Evolutionary conservation across 2,113 vertebrate species (phyloP).

Genomic region (Seriola quinqueradiata): DNA sequence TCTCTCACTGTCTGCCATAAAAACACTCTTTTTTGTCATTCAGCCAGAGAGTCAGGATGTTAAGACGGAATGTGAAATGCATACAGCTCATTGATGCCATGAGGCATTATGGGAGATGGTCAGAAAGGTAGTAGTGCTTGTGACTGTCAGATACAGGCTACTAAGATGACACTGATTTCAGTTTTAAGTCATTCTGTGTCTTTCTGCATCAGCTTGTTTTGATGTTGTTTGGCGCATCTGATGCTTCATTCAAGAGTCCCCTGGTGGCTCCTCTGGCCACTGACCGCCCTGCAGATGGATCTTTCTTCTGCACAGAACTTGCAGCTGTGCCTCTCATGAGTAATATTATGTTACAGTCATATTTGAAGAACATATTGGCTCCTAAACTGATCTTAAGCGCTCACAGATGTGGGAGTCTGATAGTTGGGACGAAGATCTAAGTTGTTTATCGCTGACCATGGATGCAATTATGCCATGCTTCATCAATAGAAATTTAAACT

Average conservation of each 20-base stretch:
- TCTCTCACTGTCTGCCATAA: constrained; percentile 2
- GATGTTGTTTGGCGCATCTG: constrained; percentile 39
- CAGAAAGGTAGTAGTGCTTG: background rate
- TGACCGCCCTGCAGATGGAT: constrained; percentile 44
- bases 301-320: constrained; percentile 29
- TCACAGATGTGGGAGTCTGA: constrained; percentile 22
- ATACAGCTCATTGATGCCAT: constrained; percentile 11
- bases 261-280: constrained; percentile 30
- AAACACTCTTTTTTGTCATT: background rate
- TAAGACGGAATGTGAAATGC: constrained; percentile 14
- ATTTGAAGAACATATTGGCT: constrained; percentile 31
- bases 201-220: constrained; percentile 5
- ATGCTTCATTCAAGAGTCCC: constrained; percentile 20
- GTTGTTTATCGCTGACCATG: constrained; percentile 10
- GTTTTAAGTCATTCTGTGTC: background rate
- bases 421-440: background rate
- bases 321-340: constrained; percentile 40
- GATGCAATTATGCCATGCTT: background rate
- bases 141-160: background rate
- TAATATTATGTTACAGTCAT: constrained; percentile 22
- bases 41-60: constrained; percentile 1
- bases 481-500: background rate
- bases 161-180: constrained; percentile 13
- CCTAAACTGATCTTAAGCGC: constrained; percentile 24
- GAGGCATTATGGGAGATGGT: constrained; percentile 13